phyloP scores from a whole-genome alignment of 2,113 vertebrate genomes.

The Lophura nycthemera region DNA sequence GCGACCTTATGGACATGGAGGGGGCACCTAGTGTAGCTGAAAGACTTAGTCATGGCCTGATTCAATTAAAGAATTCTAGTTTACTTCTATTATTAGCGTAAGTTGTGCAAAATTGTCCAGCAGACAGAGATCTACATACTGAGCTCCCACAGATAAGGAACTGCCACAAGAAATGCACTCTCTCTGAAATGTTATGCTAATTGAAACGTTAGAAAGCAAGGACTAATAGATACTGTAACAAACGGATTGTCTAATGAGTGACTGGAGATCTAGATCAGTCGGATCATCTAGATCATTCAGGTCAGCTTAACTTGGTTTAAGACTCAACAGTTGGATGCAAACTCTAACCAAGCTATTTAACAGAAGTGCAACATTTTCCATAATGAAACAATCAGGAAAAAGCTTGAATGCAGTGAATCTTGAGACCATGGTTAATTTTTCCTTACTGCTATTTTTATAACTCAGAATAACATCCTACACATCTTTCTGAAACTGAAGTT shows the following conservation, averaged over 20 bases:
- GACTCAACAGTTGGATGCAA: not conserved
- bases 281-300: not conserved
- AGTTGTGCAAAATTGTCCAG: not conserved
- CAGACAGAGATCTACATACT: not conserved
- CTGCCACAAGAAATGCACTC: not conserved
- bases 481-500: not conserved
- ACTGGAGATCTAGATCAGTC: not conserved
- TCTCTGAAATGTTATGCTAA: not conserved
- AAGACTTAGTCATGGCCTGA: not conserved
- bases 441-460: not conserved
- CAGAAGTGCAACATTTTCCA: not conserved
- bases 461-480: not conserved
- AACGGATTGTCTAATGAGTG: not conserved
- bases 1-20: not conserved
- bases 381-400: not conserved
- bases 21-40: not conserved
- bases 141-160: not conserved
- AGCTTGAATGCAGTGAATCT: not conserved
- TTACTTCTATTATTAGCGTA: not conserved
- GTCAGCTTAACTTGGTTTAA: not conserved
- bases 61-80: not conserved
- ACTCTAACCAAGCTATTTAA: not conserved
- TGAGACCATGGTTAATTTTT: not conserved
- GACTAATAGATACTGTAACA: not conserved
- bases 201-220: not conserved